Evolutionary conservation across 2,797 vertebrate species (phyloP).

Genomic region (Clamator glandarius): DNA sequence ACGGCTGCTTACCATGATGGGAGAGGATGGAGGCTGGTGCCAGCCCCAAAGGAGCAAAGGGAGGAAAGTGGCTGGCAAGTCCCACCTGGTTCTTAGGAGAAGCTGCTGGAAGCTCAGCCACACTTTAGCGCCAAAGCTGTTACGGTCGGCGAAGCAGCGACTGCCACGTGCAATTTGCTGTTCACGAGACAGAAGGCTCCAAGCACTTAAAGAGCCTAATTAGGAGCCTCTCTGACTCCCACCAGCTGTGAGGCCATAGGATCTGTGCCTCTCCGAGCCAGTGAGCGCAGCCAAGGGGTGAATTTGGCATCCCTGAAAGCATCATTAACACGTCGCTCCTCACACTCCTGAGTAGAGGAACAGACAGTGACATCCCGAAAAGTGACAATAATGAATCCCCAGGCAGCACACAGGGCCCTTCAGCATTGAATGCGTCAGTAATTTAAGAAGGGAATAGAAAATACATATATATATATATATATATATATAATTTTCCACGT

Average conservation of each 20-base stretch:
- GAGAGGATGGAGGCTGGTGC: accelerated
- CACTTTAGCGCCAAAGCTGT: background rate
- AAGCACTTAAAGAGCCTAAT: conserved; percentile 7
- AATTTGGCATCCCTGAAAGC: background rate
- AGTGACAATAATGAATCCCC: conserved; percentile 60
- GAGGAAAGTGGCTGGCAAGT: accelerated
- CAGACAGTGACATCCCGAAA: conserved; percentile 5
- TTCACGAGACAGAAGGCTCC: background rate
- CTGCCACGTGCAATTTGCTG: background rate
- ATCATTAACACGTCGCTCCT: background rate
- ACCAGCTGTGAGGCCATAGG: background rate
- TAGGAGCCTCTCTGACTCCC: background rate
- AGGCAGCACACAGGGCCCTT: background rate
- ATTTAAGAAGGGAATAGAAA: background rate
- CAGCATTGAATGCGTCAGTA: background rate
- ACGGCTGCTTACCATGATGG: accelerated
- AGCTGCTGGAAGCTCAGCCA: background rate
- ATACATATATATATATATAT: no score
- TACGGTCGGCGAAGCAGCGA: background rate
- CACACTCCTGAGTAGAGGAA: background rate
- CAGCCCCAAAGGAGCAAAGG: background rate
- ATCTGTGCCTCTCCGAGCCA: background rate
- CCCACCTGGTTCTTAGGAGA: background rate
- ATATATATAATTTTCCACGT: background rate
- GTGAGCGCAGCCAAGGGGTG: background rate